Conservation (phyloP, 2,113 vertebrate genomes). For the Hippocampus abdominalis region DNA sequence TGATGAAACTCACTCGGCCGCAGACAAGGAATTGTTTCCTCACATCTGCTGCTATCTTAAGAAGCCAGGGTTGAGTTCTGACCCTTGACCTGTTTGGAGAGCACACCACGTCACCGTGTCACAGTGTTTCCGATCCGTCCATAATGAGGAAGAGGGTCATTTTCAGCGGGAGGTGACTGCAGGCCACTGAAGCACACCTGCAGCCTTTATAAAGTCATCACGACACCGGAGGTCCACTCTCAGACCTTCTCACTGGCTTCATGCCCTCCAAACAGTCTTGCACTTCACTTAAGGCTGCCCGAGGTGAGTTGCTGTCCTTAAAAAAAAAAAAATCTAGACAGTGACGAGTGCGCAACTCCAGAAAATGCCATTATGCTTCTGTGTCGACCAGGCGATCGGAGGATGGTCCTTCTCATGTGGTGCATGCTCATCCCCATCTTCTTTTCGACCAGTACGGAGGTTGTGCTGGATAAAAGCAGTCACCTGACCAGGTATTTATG, state of each 20-base stretch:
- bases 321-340: neutral
- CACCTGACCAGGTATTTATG: conserved; percentile 51
- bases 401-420: conserved; percentile 50
- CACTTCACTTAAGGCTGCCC: conserved; percentile 11
- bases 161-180: conserved; percentile 19
- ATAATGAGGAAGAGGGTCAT: conserved; percentile 54
- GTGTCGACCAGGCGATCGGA: conserved; percentile 17
- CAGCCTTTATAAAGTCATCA: conserved; percentile 37
- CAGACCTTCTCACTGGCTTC: conserved; percentile 10
- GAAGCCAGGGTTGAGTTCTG: conserved; percentile 13
- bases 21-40: neutral
- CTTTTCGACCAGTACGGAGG: conserved; percentile 43
- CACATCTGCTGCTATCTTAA: conserved; percentile 56
- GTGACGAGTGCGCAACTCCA: neutral
- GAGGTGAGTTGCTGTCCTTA: conserved; percentile 35
- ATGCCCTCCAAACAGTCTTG: conserved; percentile 17
- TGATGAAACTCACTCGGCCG: neutral
- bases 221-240: conserved; percentile 4
- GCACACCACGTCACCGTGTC: neutral
- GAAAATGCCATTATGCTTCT: neutral
- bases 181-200: conserved; percentile 49
- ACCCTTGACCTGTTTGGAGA: conserved; percentile 36
- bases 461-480: conserved; percentile 34
- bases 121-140: conserved; percentile 10
- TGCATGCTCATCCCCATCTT: conserved; percentile 56